These are phyloP conservation scores for Parthenolecanium corni DNA, from an alignment of 2,888 invertebrate species.

Conservation along the genomic window DNA sequence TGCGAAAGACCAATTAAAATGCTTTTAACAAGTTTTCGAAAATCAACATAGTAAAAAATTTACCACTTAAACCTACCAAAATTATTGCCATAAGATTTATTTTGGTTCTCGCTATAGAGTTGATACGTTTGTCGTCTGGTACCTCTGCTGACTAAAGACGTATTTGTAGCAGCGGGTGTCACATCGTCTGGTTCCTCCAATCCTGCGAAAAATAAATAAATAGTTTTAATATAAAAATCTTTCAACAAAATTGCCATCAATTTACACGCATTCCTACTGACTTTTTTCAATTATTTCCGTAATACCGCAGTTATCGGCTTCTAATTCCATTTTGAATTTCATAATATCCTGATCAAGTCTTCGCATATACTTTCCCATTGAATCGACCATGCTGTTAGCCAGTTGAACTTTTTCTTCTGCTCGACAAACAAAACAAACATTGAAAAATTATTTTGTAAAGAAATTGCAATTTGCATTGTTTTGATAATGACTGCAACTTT, in stretches of 20 bases:
- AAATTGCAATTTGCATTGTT: no score
- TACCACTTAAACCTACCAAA: neutral
- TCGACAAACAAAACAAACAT: no score
- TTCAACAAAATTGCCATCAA: no score
- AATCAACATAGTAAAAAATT: neutral
- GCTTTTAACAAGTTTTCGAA: no score
- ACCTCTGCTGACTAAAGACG: neutral
- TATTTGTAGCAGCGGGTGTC: neutral
- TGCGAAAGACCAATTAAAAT: no score
- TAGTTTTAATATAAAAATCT: neutral
- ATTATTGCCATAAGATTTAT: neutral
- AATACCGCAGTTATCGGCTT: slow-evolving; percentile 96
- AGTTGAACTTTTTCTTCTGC: slow-evolving; percentile 85
- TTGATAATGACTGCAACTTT: no score
- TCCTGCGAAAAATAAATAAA: neutral
- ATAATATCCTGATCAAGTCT: slow-evolving; percentile 80
- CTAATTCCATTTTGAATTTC: slow-evolving; percentile 97
- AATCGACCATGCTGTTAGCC: slow-evolving; percentile 86
- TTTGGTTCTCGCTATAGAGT: neutral
- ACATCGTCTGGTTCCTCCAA: slow-evolving; percentile 20
- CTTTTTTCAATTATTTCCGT: slow-evolving; percentile 87
- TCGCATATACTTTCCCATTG: slow-evolving; percentile 84
- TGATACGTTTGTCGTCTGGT: slow-evolving; percentile 18
- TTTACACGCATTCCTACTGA: slow-evolving; percentile 32
- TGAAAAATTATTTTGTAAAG: no score